phyloP scores from a whole-genome alignment of 2,113 vertebrate species.

The Mustelus asterias region DNA sequence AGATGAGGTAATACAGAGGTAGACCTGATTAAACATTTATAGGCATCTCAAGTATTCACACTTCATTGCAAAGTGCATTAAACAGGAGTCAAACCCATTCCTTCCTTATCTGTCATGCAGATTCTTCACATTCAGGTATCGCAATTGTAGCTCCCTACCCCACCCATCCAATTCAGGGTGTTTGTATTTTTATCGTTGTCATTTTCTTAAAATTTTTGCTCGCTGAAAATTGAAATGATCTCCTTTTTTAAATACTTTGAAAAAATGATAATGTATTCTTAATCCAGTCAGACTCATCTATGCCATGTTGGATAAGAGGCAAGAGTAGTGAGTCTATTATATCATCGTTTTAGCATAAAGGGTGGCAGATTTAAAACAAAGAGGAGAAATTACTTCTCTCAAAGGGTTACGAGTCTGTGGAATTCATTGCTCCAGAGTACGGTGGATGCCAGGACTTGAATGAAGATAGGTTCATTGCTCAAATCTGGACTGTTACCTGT shows the following conservation, averaged over 20 bases:
- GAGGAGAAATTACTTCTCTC: too few species aligned
- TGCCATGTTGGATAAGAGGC: neutral
- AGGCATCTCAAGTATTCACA: neutral
- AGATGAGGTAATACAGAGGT: constrained; percentile 37
- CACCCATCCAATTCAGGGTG: neutral
- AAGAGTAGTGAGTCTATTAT: neutral
- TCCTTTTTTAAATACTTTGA: neutral
- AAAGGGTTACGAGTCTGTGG: too few species aligned
- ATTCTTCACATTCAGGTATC: constrained; percentile 10
- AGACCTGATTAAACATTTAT: neutral
- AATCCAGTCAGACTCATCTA: neutral
- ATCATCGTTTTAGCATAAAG: too few species aligned
- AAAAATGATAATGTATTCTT: neutral
- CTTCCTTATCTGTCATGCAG: neutral
- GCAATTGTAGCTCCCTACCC: neutral
- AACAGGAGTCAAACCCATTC: neutral
- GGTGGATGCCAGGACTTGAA: neutral
- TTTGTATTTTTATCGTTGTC: neutral
- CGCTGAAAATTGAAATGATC: neutral
- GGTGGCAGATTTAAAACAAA: too few species aligned
- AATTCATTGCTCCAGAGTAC: too few species aligned
- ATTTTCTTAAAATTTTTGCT: neutral
- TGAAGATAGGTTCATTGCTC: neutral
- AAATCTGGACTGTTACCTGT: neutral
- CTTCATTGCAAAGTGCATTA: constrained; percentile 9